Percentiles rank a stretch among this genome's conserved stretches.
Conservation (phyloP, 1,140 invertebrate genomes). For the Protaetia brevitarsis region DNA sequence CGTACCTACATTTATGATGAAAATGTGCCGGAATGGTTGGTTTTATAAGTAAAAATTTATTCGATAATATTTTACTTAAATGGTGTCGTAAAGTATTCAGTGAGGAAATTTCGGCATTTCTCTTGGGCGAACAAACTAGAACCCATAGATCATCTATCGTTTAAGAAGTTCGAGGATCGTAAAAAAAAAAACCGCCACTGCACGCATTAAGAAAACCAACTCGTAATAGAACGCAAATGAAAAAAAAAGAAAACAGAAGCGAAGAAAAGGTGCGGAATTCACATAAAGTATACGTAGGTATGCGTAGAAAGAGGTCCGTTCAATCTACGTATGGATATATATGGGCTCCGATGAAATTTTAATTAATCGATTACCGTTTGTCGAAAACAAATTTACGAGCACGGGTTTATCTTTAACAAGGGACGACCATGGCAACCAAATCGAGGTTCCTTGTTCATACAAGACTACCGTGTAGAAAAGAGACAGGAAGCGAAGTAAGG, state of each 20-base stretch:
- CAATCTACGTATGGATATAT: slow-evolving; percentile 30
- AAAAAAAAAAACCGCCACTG: slow-evolving; percentile 6
- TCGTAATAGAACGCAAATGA: not conserved
- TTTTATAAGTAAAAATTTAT: slow-evolving; percentile 16
- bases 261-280: slow-evolving; percentile 8
- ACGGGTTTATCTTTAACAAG: slow-evolving; percentile 26
- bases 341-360: slow-evolving; percentile 30
- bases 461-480: slow-evolving; percentile 18
- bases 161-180: slow-evolving; percentile 1
- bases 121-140: slow-evolving; percentile 7
- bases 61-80: not conserved
- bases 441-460: slow-evolving; percentile 30
- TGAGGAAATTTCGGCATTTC: slow-evolving; percentile 4
- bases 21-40: no score
- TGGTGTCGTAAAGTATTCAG: not conserved
- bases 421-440: slow-evolving; percentile 25
- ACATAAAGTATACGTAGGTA: slow-evolving; percentile 20
- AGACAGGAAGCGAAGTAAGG: not conserved
- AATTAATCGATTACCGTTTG: slow-evolving; percentile 31
- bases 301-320: slow-evolving; percentile 23
- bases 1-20: no score
- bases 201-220: not conserved
- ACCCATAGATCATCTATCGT: slow-evolving; percentile 8
- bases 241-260: not conserved
- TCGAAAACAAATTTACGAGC: slow-evolving; percentile 23